A percentile compares a stretch with the other conserved stretches of the same genome.
Conservation (phyloP, 1,140 invertebrate genomes). For the Ridgeia piscesae region DNA sequence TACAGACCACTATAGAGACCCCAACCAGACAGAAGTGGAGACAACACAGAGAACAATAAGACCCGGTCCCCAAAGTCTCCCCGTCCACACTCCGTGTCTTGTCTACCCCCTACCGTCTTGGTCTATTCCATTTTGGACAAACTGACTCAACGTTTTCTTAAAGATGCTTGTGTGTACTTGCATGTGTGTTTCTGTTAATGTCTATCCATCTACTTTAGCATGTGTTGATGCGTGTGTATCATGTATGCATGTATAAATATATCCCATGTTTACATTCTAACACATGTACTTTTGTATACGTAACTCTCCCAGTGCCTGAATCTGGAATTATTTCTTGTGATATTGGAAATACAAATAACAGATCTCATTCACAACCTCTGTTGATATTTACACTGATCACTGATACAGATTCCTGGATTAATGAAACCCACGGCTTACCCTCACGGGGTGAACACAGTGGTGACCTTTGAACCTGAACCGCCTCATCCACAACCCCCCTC, state of each 20-base stretch:
- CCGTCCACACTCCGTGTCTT: too few relatives aligned
- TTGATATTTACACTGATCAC: not conserved
- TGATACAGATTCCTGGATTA: not conserved
- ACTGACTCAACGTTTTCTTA: too few relatives aligned
- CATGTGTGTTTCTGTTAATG: not conserved
- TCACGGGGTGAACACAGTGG: not conserved
- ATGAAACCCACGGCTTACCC: not conserved
- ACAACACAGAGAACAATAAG: too few relatives aligned
- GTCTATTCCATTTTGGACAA: too few relatives aligned
- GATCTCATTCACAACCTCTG: not conserved
- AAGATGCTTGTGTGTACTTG: not conserved
- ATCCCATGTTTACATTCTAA: not conserved
- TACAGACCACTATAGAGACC: too few relatives aligned
- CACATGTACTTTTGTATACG: too few relatives aligned
- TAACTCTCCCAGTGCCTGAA: not conserved
- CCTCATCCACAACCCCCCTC: not conserved
- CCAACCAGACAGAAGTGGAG: too few relatives aligned
- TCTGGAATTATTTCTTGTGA: not conserved
- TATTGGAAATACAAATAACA: not conserved
- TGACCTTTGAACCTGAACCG: constrained; percentile 3
- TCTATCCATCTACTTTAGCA: not conserved
- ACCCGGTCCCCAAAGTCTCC: too few relatives aligned
- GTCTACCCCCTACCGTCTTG: too few relatives aligned
- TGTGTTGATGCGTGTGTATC: not conserved
- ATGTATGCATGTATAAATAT: not conserved